Conservation (phyloP, 30 jellyfish, hydroid and myxozoan species). For the Pseudorhiza aurosa region DNA sequence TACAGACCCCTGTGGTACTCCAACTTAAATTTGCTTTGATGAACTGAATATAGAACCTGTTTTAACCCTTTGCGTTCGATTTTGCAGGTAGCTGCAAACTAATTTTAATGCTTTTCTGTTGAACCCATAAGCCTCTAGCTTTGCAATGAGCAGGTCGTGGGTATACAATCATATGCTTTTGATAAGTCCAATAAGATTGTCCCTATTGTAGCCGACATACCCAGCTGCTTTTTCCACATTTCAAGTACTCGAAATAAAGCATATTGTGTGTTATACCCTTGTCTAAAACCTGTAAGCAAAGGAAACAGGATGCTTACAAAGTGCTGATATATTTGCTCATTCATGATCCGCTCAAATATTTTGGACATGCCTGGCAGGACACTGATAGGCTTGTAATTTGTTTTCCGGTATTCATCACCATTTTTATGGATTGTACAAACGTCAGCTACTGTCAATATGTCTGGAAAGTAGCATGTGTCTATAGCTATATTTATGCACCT, state of each 20-base stretch:
- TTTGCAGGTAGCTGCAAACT: no score
- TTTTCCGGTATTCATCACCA: neutral
- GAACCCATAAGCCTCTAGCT: no score
- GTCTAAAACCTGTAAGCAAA: neutral
- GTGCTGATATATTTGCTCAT: neutral
- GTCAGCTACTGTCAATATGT: neutral
- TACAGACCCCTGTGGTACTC: no score
- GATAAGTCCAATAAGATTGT: neutral
- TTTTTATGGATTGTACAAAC: neutral
- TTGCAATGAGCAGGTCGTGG: no score
- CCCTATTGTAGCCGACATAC: neutral
- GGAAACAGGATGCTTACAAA: neutral
- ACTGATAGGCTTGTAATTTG: neutral
- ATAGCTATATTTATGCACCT: slow-evolving; percentile 22
- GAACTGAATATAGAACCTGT: no score
- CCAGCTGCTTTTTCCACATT: neutral
- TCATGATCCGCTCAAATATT: neutral
- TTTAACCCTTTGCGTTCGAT: no score
- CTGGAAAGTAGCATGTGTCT: neutral
- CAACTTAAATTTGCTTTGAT: no score
- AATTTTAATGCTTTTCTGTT: no score
- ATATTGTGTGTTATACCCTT: neutral
- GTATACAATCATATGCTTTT: neutral
- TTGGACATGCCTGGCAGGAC: neutral
- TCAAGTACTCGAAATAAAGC: no score